These are phyloP conservation scores for Seriola rivoliana DNA, from an alignment of 2,113 vertebrate genomes.

Conservation along the genomic window DNA sequence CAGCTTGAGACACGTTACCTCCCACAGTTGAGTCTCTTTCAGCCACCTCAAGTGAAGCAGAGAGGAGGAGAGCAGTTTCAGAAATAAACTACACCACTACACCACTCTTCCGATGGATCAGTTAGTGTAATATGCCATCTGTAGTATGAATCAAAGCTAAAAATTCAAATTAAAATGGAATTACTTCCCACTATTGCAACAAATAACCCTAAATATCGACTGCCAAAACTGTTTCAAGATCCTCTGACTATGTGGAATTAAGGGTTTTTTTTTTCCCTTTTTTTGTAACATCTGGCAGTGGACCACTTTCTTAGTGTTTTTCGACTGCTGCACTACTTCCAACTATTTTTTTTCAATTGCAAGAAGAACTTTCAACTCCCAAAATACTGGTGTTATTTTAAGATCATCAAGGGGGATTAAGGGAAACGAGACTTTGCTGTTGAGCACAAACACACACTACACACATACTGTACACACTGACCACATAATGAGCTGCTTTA, in stretches of 20 bases:
- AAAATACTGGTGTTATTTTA: constrained; percentile 8
- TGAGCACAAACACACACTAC: not conserved
- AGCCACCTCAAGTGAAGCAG: not conserved
- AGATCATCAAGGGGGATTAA: constrained; percentile 21
- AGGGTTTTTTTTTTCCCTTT: not conserved
- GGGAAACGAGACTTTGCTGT: not conserved
- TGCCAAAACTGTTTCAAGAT: constrained; percentile 2
- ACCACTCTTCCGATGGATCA: not conserved
- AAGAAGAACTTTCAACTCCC: not conserved
- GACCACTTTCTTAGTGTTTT: not conserved
- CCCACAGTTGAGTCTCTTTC: not conserved
- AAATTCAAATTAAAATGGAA: not conserved
- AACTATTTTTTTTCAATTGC: not conserved
- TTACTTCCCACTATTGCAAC: not conserved
- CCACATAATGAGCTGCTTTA: constrained; percentile 44
- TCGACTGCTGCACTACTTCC: not conserved
- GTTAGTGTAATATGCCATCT: constrained; percentile 3
- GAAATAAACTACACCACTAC: not conserved
- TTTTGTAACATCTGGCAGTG: not conserved
- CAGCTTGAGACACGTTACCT: not conserved
- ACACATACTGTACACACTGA: constrained; percentile 12
- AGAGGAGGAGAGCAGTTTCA: not conserved
- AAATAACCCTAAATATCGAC: not conserved
- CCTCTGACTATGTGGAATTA: not conserved
- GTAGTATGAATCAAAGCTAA: not conserved